phyloP scores from a whole-genome alignment of 2,797 vertebrate species.

The Semaprochilodus insignis region DNA sequence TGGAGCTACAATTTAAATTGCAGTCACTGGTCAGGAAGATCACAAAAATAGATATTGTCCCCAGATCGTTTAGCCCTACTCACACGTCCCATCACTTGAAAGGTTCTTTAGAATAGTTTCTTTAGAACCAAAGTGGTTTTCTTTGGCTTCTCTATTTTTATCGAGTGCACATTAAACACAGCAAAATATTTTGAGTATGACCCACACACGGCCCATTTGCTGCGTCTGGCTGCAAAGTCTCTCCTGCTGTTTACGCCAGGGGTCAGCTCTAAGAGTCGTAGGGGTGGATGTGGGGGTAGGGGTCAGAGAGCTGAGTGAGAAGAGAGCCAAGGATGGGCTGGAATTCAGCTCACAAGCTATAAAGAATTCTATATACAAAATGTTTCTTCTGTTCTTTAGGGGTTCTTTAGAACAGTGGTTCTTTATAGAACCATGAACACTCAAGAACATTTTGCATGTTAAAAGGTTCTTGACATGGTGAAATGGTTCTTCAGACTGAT shows the following conservation, averaged over 20 bases:
- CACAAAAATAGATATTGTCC: no score
- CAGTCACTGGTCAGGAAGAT: no score
- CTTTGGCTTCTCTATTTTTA: background rate
- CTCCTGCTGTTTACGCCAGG: constrained; percentile 55
- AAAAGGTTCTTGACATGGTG: no score
- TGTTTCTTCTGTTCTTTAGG: background rate
- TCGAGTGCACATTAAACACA: background rate
- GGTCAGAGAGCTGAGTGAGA: background rate
- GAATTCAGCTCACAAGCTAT: background rate
- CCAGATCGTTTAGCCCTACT: no score
- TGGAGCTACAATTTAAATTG: no score
- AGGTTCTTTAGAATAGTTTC: background rate
- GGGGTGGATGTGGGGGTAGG: constrained; percentile 41
- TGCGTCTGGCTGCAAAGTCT: constrained; percentile 45
- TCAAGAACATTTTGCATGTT: no score
- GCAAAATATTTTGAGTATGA: background rate
- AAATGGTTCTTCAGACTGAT: no score
- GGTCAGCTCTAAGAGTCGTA: constrained; percentile 27
- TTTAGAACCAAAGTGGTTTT: background rate
- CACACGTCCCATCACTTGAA: background rate
- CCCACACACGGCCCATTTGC: background rate
- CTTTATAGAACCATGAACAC: no score
- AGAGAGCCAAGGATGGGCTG: background rate
- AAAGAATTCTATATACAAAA: background rate
- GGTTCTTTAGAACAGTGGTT: no score